Conservation (phyloP, 2,888 invertebrate species). For the Nezara viridula region DNA sequence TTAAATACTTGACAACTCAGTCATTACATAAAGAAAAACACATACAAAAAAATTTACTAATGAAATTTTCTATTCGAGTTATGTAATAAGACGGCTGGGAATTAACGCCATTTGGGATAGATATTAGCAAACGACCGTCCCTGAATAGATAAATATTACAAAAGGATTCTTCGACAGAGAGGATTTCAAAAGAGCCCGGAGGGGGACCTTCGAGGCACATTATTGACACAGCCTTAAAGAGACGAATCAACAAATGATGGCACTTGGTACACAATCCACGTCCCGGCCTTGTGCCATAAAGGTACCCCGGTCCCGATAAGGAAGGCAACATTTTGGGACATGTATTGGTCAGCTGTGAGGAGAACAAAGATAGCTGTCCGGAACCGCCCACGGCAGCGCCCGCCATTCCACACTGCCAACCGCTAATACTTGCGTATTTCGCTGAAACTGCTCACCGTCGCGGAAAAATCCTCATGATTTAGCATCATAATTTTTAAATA, state of each 20-base stretch:
- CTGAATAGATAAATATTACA: not conserved
- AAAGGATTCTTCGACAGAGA: not conserved
- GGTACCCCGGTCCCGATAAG: not conserved
- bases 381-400: too few relatives aligned
- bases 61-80: too few relatives aligned
- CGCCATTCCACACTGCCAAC: too few relatives aligned
- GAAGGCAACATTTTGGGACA: not conserved
- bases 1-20: too few relatives aligned
- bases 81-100: not conserved
- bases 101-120: not conserved
- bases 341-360: not conserved
- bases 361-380: not conserved
- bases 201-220: not conserved
- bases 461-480: too few relatives aligned
- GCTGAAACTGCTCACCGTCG: too few relatives aligned
- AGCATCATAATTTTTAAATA: too few relatives aligned
- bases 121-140: not conserved
- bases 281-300: not conserved
- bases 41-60: too few relatives aligned
- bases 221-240: conserved; percentile 15
- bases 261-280: not conserved
- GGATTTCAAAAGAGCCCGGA: not conserved
- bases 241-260: not conserved
- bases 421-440: too few relatives aligned
- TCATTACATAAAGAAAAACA: too few relatives aligned